Evolutionary conservation across 2,113 vertebrate genomes (phyloP).

Genomic region (Miniopterus natalensis): DNA sequence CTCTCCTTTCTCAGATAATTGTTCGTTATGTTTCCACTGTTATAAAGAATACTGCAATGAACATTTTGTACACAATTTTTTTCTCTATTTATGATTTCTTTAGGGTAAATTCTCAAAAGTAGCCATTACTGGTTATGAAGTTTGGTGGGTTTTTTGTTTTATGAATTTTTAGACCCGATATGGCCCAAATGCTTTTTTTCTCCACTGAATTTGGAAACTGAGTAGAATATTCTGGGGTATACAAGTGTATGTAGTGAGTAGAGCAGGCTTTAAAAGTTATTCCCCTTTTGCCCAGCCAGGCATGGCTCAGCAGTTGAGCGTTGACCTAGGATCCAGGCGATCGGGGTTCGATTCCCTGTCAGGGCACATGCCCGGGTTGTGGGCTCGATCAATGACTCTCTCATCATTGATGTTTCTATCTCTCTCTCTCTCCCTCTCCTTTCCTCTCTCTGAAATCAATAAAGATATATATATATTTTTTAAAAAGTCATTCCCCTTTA

Average conservation of each 20-base stretch:
- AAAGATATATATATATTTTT: no score
- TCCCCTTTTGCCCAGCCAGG: not conserved
- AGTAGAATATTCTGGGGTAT: not conserved
- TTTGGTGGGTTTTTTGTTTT: not conserved
- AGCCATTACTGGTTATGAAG: not conserved
- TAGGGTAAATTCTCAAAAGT: constrained; percentile 22
- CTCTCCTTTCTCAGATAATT: not conserved
- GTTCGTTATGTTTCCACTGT: not conserved
- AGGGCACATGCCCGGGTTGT: no score
- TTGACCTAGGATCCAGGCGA: no score
- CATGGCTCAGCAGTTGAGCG: no score
- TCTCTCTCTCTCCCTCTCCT: no score
- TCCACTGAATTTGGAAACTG: constrained; percentile 23
- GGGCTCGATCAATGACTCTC: no score
- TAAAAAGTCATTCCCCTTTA: not conserved
- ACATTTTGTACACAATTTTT: not conserved
- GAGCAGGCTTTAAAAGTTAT: not conserved
- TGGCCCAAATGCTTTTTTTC: not conserved
- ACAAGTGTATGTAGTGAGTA: not conserved
- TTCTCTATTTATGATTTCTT: not conserved
- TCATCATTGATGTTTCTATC: no score
- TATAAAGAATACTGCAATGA: not conserved
- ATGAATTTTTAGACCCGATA: not conserved
- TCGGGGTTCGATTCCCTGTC: no score
- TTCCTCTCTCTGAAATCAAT: no score